Conservation (phyloP, 1,140 invertebrate genomes). For the Ephestia elutella region DNA sequence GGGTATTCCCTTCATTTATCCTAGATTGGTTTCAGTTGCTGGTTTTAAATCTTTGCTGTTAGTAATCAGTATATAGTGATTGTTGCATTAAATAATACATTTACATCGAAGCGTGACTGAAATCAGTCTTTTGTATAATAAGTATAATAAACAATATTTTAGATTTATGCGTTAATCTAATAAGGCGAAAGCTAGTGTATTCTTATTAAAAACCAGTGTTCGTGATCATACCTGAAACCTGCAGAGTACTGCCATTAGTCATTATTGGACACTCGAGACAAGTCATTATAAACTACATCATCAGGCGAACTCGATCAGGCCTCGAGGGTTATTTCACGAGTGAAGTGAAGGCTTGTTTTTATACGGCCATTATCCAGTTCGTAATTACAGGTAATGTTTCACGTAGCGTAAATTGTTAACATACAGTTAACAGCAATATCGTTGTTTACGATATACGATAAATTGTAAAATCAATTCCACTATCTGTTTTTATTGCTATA, state of each 20-base stretch:
- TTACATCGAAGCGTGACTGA: no score
- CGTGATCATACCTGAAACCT: background rate
- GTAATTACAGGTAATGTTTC: slow-evolving; percentile 3
- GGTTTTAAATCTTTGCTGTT: background rate
- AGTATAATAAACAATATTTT: no score
- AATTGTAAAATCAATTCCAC: background rate
- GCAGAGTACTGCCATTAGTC: background rate
- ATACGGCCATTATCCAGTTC: background rate
- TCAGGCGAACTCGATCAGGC: background rate
- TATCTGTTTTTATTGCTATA: background rate
- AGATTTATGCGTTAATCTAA: no score
- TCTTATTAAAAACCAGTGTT: background rate
- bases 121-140: no score
- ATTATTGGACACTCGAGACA: slow-evolving; percentile 3
- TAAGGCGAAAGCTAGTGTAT: background rate
- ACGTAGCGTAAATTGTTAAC: background rate
- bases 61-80: background rate
- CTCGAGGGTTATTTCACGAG: slow-evolving; percentile 4
- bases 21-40: background rate
- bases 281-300: slow-evolving; percentile 4
- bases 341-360: slow-evolving; percentile 2
- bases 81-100: background rate
- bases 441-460: background rate
- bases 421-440: slow-evolving; percentile 1
- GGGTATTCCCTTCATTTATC: background rate